Conservation (phyloP, 2,797 vertebrate genomes). For the Melanogrammus aeglefinus region DNA sequence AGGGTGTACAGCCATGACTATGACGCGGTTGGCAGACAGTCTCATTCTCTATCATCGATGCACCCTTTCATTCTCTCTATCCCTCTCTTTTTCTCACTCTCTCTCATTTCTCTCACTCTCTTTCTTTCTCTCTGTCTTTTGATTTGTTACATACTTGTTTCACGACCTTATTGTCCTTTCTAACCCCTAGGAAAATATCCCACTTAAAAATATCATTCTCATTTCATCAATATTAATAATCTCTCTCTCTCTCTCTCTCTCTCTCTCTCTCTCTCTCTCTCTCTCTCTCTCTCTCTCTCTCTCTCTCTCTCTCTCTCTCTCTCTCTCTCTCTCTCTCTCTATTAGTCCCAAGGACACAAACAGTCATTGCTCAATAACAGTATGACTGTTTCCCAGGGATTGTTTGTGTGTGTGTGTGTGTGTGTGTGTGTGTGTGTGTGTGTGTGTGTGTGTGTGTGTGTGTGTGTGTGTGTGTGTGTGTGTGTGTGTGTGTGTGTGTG, state of each 20-base stretch:
- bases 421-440: background rate
- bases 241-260: no score
- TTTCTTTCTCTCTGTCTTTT: background rate
- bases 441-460: constrained; percentile 16
- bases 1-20: constrained; percentile 32
- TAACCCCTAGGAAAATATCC: background rate
- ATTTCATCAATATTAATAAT: no score
- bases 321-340: no score
- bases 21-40: constrained; percentile 7
- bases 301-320: no score
- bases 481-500: constrained; percentile 17
- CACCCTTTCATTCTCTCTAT: background rate
- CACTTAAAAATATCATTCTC: background rate
- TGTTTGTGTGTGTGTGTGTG: constrained; percentile 8
- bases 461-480: background rate
- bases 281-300: no score
- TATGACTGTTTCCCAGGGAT: background rate
- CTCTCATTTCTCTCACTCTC: background rate
- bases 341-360: background rate
- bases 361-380: background rate
- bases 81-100: background rate
- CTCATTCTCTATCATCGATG: background rate
- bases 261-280: no score
- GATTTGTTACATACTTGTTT: background rate
- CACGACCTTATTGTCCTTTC: background rate